Evolutionary conservation across 2,888 invertebrate species (phyloP), one percentile per base, ranked within the genome.

Genomic region (Lymantria dispar): DNA sequence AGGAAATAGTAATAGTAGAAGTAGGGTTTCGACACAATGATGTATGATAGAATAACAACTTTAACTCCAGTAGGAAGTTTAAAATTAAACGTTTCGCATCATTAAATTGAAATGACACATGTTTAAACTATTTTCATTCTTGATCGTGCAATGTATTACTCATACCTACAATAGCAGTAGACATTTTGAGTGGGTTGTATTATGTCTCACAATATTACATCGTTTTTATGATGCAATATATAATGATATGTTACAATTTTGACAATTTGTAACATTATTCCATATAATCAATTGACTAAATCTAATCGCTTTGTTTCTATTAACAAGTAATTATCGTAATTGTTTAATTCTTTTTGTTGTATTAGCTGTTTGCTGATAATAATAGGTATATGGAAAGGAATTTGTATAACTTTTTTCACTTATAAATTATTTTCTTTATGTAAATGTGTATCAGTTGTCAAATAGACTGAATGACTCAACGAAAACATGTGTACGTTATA

Each of bases 381-480:
- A 33, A 33, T 33, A 33, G 22, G 5, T 22, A 22, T 22, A 22
- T 22, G 22, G 2, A 22, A 22, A 22, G 22, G 22, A 22, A 22
- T 22, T 2, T 22, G 5, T 2, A 33, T 33, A 33, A 33, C 33
- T 33, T 5, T n/a, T n/a, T 33, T 5, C 9, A 33, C 8, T 33
- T 10, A 36, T 38, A 41, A 13, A 52, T 50, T 12, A 45, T 8
- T 47, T 46, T 53, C 22, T 22, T 22, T 22, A 22, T 22, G 2
- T 22, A 22, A 22, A 22, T 22, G 11, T 50, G 15, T 31, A 15
- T 43, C 42, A 43, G 39, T 43, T 31, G 30, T 42, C 10, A 33
- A 33, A 8, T 22, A 33, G 57, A 58, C 14, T 36, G 43, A 45
- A 50, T 68, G 67, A 66, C 15, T 64, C 67, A 65, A 37, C 13